Evolutionary conservation across 2,888 invertebrate genomes (phyloP), one percentile per base, ranked within the genome.

Genomic region (Andrena bucephala): DNA sequence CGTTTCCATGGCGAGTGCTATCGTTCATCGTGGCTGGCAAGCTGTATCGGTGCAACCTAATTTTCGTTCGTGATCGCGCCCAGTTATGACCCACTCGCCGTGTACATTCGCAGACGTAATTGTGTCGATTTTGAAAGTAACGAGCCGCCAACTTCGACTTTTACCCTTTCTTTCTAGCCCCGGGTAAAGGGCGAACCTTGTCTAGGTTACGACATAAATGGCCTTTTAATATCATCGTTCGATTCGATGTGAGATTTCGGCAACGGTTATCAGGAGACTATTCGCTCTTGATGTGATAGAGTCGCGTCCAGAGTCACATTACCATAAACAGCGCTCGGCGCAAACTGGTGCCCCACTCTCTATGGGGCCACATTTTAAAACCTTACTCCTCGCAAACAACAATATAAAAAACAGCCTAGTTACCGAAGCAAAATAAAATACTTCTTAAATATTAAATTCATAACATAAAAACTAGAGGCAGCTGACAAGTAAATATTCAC

Each of bases 21-120:
- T 77, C 54, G 62, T n/a, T 8, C 36, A 29, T 27, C 20, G 31
- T 57, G 24, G 63, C 31, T 57, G 24, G 72, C 50, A 57, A 72
- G 62, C 63, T 68, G 63, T 66, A 63, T 16, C 67, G 48, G 50
- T 52, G 68, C 68, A 81, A 72, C 50, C 81, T 63, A 78, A 73
- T 85, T 83, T 76, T 85, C 57, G 36, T 79, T 59, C 67, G 76
- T 52, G 73, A 80, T 85, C 63, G 48, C 48, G 24, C 6, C 66
- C 52, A 52, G 52, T 78, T 63, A n/a, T 36, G 57, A 67, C n/a
- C 42, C n/a, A 10, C 68, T 4, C n/a, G 24, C 24, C 13, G 16
- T 29, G n/a, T 67, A 33, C 24, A 52, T 80, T 77, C 36, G 29
- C 36, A 24, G 8, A 50, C 48, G 62, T 68, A 72, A 78, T 72